phyloP scores from a whole-genome alignment of 2,888 invertebrate genomes.

The Punctoribates punctum region DNA sequence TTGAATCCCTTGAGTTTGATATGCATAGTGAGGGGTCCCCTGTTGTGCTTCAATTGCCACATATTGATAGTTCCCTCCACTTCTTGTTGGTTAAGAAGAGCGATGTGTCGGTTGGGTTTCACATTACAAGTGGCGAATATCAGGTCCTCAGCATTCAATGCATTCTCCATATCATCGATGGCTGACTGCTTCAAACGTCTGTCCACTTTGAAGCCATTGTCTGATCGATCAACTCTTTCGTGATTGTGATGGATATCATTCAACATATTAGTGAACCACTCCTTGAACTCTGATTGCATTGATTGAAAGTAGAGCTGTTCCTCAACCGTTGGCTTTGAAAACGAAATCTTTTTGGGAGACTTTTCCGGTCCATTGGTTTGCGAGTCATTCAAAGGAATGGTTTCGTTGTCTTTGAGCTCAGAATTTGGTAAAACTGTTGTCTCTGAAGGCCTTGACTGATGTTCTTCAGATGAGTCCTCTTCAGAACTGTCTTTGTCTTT shows the following conservation, averaged over 20 bases:
- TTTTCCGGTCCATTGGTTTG: not conserved
- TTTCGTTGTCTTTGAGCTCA: not conserved
- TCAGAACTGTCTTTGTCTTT: constrained; percentile 1
- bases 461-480: constrained; percentile 10
- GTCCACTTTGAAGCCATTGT: not conserved
- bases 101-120: constrained; percentile 38
- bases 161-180: constrained; percentile 8
- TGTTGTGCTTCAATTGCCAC: constrained; percentile 30
- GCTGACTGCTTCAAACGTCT: not conserved
- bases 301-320: constrained; percentile 14
- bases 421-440: not conserved
- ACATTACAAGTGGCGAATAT: constrained; percentile 39
- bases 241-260: constrained; percentile 11
- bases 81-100: constrained; percentile 40
- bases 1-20: constrained; percentile 40
- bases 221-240: not conserved
- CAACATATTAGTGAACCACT: constrained; percentile 26
- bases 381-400: not conserved
- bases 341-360: not conserved
- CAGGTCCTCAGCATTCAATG: not conserved
- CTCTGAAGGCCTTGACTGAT: not conserved
- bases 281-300: constrained; percentile 13
- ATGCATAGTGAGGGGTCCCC: constrained; percentile 21
- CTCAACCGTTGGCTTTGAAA: not conserved
- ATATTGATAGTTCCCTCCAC: constrained; percentile 36